phyloP scores from a whole-genome alignment of 2,888 invertebrate species.

The Callimorpha dominula region DNA sequence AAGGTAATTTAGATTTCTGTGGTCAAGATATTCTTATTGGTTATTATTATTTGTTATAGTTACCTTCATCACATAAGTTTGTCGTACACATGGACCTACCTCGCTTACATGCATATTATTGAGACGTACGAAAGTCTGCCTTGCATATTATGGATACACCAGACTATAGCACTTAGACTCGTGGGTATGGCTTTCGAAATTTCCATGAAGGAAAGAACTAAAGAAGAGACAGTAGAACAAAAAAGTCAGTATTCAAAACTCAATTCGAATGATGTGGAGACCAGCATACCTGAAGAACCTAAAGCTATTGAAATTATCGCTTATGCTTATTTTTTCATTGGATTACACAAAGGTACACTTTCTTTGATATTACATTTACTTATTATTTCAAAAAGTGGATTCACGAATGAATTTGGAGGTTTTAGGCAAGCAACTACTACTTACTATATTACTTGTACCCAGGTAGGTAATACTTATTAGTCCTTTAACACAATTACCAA shows the following conservation, averaged over 20 bases:
- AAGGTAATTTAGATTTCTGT: too few relatives aligned
- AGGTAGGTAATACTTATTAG: too few relatives aligned
- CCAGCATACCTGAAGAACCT: constrained; percentile 66
- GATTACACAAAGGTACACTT: constrained; percentile 91
- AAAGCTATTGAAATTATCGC: constrained; percentile 89
- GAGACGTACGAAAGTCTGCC: constrained; percentile 85
- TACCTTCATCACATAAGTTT: constrained; percentile 90
- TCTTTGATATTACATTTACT: background rate
- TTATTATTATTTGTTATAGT: constrained; percentile 80
- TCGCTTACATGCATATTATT: constrained; percentile 91
- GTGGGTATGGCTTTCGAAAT: constrained; percentile 95
- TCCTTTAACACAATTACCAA: too few relatives aligned
- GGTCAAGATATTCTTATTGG: too few relatives aligned
- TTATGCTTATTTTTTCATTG: constrained; percentile 94
- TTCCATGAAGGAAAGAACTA: constrained; percentile 57
- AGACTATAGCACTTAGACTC: constrained; percentile 93
- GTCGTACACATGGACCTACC: constrained; percentile 91
- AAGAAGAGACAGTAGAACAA: constrained; percentile 56
- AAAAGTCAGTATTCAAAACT: constrained; percentile 32
- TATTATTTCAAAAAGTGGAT: background rate
- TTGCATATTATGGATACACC: constrained; percentile 92
- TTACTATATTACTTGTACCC: background rate
- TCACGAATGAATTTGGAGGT: background rate
- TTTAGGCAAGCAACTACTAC: background rate
- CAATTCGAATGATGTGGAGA: constrained; percentile 10